Percentiles rank a stretch among this genome's conserved stretches.
phyloP scores from a whole-genome alignment of 2,888 invertebrate genomes.

The Xiphydria camelus region DNA sequence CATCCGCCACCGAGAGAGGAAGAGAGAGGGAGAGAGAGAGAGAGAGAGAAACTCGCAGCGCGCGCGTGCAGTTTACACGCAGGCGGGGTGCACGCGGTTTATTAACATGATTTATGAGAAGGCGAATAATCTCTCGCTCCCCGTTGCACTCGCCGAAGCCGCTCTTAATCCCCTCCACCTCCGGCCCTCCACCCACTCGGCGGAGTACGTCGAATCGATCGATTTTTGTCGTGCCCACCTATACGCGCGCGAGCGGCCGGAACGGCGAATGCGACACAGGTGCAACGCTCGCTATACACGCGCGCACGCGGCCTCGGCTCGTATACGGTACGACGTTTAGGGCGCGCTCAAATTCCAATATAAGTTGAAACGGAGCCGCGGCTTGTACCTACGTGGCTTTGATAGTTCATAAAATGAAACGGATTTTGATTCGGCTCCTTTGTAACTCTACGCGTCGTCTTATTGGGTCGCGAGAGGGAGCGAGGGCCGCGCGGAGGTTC shows the following conservation, averaged over 20 bases:
- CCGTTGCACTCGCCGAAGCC: not conserved
- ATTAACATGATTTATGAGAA: conserved; percentile 46
- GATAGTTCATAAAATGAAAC: conserved; percentile 48
- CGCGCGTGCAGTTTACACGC: too few species aligned
- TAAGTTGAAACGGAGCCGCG: conserved; percentile 36
- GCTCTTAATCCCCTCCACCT: conserved; percentile 7
- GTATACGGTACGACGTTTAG: conserved; percentile 21
- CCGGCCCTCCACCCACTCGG: conserved; percentile 7
- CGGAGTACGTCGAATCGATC: conserved; percentile 29
- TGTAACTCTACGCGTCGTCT: conserved; percentile 36
- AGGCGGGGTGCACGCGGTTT: conserved; percentile 29
- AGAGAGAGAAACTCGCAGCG: conserved; percentile 5
- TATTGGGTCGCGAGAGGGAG: not conserved
- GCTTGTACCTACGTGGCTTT: conserved; percentile 31
- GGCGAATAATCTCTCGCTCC: conserved; percentile 23
- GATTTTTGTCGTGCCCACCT: conserved; percentile 35
- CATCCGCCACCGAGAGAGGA: conserved; percentile 6
- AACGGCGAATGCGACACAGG: not conserved
- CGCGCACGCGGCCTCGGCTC: too few species aligned
- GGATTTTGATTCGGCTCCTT: conserved; percentile 49
- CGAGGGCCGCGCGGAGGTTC: too few species aligned
- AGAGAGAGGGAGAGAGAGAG: conserved; percentile 9
- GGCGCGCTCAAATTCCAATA: conserved; percentile 34
- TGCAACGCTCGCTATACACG: not conserved
- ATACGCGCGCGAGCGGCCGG: conserved; percentile 8